Evolutionary conservation across 2,797 vertebrate species (phyloP).

Genomic region (Perodicticus potto): DNA sequence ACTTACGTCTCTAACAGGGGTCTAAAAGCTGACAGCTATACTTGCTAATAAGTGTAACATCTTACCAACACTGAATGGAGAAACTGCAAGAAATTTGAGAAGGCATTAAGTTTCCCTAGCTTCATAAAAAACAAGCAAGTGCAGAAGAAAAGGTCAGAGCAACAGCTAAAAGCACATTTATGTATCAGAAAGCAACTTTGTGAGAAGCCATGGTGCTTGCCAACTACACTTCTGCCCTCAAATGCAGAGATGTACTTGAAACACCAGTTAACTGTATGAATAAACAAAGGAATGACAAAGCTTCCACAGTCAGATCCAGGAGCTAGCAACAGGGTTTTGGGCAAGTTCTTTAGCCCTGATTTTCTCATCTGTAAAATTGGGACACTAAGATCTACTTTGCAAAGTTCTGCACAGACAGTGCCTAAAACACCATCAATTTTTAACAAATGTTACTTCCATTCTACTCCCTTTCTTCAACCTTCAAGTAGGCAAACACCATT

Average conservation of each 20-base stretch:
- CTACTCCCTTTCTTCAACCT: not conserved
- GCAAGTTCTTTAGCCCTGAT: not conserved
- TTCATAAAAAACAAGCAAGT: not conserved
- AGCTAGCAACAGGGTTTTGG: fast-evolving
- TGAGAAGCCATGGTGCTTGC: not conserved
- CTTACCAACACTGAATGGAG: not conserved
- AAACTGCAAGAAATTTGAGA: not conserved
- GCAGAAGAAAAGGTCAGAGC: too few relatives aligned
- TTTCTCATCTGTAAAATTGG: not conserved
- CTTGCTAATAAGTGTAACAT: not conserved
- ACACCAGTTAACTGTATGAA: not conserved
- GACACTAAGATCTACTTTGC: not conserved
- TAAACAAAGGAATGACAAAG: not conserved
- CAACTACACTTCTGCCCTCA: not conserved
- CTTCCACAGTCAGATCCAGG: not conserved
- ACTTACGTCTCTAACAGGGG: not conserved
- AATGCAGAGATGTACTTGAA: fast-evolving
- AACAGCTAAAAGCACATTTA: too few relatives aligned
- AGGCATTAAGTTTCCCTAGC: not conserved
- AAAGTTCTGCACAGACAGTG: fast-evolving
- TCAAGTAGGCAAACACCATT: not conserved
- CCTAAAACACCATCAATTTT: not conserved
- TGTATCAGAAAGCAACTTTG: not conserved
- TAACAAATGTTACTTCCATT: not conserved
- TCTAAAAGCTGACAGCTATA: not conserved